Evolutionary conservation across 2,797 vertebrate species (phyloP).

Genomic region (Harpagifer antarcticus): DNA sequence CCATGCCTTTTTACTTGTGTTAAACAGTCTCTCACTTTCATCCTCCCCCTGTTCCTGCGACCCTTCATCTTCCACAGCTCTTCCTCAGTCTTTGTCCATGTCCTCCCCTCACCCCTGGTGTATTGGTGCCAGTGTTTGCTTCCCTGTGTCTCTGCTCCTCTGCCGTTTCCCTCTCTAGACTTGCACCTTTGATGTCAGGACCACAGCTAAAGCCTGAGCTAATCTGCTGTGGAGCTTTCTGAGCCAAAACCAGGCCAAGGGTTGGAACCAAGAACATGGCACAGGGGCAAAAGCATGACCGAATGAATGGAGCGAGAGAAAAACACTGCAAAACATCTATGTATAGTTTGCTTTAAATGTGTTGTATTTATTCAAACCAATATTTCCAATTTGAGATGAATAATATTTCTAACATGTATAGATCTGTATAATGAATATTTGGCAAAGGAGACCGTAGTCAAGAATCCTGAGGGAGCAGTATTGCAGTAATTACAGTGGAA

Average conservation of each 20-base stretch:
- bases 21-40: not conserved
- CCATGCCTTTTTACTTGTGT: not conserved
- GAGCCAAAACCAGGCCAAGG: slow-evolving; percentile 51
- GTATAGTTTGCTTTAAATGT: not conserved
- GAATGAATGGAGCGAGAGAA: slow-evolving; percentile 9
- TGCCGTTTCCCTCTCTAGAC: slow-evolving; percentile 50
- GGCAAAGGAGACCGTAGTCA: not conserved
- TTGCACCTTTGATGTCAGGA: slow-evolving; percentile 77
- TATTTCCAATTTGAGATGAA: not conserved
- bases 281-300: slow-evolving; percentile 32
- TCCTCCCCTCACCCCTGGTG: slow-evolving; percentile 27
- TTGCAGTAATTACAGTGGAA: not conserved
- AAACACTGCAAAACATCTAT: slow-evolving; percentile 12
- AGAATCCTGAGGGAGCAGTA: not conserved
- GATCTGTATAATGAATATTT: not conserved
- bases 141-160: slow-evolving; percentile 51
- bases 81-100: slow-evolving; percentile 30
- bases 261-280: slow-evolving; percentile 60
- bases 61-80: slow-evolving; percentile 16
- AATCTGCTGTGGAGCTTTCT: slow-evolving; percentile 73
- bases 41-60: not conserved
- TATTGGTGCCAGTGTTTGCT: slow-evolving; percentile 50
- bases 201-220: slow-evolving; percentile 71
- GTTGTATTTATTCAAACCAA: not conserved
- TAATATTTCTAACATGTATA: not conserved